A percentile compares a stretch with the other conserved stretches of the same genome.
Conservation (phyloP, 2,797 vertebrate genomes). For the Aratinga solstitialis region DNA sequence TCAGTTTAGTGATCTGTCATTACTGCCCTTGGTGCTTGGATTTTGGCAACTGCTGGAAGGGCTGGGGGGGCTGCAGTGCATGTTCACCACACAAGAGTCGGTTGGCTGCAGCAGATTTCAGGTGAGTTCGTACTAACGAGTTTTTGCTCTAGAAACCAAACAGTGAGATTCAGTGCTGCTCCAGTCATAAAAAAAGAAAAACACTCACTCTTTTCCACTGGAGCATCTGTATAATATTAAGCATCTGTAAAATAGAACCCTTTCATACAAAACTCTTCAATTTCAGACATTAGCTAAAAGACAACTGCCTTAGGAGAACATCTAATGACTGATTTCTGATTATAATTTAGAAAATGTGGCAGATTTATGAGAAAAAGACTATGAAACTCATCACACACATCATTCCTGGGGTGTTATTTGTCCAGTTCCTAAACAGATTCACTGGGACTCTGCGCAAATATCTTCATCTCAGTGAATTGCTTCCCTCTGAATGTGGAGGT, state of each 20-base stretch:
- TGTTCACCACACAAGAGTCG: neutral
- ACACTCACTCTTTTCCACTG: neutral
- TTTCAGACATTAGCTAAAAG: neutral
- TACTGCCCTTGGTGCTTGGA: neutral
- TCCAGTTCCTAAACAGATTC: neutral
- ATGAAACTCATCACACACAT: neutral
- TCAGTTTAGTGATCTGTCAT: neutral
- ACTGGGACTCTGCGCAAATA: neutral
- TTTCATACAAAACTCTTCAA: neutral
- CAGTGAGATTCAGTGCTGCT: neutral
- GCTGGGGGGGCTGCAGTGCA: neutral
- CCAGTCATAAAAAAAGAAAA: neutral
- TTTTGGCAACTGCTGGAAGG: neutral
- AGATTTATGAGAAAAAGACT: neutral
- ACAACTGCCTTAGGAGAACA: neutral
- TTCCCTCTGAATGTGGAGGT: neutral
- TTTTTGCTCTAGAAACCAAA: neutral
- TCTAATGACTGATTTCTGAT: neutral
- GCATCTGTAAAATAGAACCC: neutral
- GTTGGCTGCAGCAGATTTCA: neutral
- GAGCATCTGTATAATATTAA: neutral
- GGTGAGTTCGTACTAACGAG: neutral
- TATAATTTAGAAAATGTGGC: neutral
- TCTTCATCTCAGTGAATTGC: neutral
- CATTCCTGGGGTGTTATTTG: neutral